Evolutionary conservation across 2,888 invertebrate species (phyloP).

Genomic region (Apoderus coryli): DNA sequence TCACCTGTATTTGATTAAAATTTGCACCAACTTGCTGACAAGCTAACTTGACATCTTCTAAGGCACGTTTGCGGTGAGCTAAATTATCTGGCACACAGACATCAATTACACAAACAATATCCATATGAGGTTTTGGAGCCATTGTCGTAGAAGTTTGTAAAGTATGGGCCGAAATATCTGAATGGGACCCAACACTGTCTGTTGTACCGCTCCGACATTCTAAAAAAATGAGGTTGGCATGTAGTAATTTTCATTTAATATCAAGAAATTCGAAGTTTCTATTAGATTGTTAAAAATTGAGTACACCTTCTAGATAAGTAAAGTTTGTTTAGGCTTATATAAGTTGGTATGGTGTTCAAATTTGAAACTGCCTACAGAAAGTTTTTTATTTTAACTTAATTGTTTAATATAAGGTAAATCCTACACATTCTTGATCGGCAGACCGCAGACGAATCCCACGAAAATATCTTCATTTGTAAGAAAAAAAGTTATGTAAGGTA

Average conservation of each 20-base stretch:
- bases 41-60: conserved; percentile 73
- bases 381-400: too few relatives aligned
- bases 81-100: conserved; percentile 53
- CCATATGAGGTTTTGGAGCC: conserved; percentile 53
- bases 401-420: too few relatives aligned
- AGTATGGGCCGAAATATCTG: conserved; percentile 42
- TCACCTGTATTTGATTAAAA: conserved; percentile 71
- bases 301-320: too few relatives aligned
- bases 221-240: too few relatives aligned
- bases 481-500: too few relatives aligned
- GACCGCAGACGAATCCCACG: too few relatives aligned
- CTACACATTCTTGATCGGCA: too few relatives aligned
- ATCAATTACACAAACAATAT: conserved; percentile 80
- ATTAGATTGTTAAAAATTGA: too few relatives aligned
- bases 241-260: conserved; percentile 5
- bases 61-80: conserved; percentile 61
- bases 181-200: conserved; percentile 46
- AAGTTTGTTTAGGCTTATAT: too few relatives aligned
- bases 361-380: too few relatives aligned
- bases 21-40: conserved; percentile 66
- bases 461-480: too few relatives aligned
- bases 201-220: conserved; percentile 38
- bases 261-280: not conserved
- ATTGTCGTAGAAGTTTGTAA: conserved; percentile 27
- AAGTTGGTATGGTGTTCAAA: too few relatives aligned